Evolutionary conservation across 2,113 vertebrate genomes (phyloP), one percentile per base, ranked within the genome.

Genomic region (Nanger granti): DNA sequence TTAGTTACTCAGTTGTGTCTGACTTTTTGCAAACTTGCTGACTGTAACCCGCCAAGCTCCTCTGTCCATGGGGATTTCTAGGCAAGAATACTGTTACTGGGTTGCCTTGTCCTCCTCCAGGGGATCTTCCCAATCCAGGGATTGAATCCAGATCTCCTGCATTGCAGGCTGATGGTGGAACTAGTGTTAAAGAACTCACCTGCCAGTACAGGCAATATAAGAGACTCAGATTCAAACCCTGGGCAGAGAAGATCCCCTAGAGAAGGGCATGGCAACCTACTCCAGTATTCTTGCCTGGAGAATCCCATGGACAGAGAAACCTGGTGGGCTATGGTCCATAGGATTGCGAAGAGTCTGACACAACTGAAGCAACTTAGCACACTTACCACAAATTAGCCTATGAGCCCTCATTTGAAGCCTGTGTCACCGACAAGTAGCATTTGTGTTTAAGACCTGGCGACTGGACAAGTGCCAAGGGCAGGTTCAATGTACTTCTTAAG

Each of bases 401-500:
- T 0, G 0, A 2, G 29, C 54, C 60, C 22, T 20, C 9, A 28
- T 47, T 17, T 15, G 11, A 66, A 59, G 55, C 37, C 91, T 9
- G 13, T 73, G 15, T 73, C 85, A 12, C 6, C 1, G 2, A 37
- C 73, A 12, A 44, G 57, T 7, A 41, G 15, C 54, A 60, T 86
- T 80, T 12, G 0, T 4, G 12, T 52, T 87, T 37, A 57, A 49
- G 37, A 44, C 41, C 34, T 20, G 47, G 41, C 37, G 8, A 22
- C 15, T 1, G 59, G 59, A 34, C 66, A 76, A 76, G 80, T 15
- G 47, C 49, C 44, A 18, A 44, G 22, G 55, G 44, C 62, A 24
- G 80, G 6, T 22, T 60, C 44, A 13, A 0, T 1, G n/a, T 2
- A 47, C 69, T 55, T 69, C 26, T 44, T 44, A 54, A 31, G 80